A percentile compares a stretch with the other conserved stretches of the same genome.
These are phyloP conservation scores for Podargus strigoides DNA, from an alignment of 2,797 vertebrate genomes.

Conservation along the genomic window DNA sequence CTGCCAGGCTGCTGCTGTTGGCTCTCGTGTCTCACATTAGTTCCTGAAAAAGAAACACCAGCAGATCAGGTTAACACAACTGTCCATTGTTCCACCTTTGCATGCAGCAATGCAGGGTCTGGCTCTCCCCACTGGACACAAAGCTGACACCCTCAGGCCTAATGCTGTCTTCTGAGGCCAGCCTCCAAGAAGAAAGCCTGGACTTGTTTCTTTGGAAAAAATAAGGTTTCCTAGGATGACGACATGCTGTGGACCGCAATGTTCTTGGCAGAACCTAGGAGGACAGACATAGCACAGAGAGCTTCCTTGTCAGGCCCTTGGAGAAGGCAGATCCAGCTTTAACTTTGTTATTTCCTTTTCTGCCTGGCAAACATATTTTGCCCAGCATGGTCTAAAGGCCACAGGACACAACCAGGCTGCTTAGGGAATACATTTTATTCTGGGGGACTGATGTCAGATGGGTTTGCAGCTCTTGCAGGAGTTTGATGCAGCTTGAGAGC, in stretches of 20 bases:
- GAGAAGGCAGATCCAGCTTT: background rate
- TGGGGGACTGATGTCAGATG: background rate
- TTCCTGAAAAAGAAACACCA: slow-evolving; percentile 29
- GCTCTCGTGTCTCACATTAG: background rate
- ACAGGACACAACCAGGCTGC: background rate
- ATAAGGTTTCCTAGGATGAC: background rate
- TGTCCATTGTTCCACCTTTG: background rate
- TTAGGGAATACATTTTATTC: background rate
- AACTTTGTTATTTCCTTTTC: slow-evolving; percentile 20
- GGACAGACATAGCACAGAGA: background rate
- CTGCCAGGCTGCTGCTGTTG: slow-evolving; percentile 33
- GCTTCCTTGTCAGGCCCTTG: slow-evolving; percentile 8
- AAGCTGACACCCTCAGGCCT: background rate
- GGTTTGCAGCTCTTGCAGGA: background rate
- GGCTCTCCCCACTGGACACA: background rate
- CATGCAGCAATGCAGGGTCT: background rate
- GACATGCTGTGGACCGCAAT: background rate
- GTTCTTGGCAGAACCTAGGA: slow-evolving; percentile 10
- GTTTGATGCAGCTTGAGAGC: background rate
- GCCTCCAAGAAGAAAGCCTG: background rate
- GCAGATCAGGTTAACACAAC: background rate
- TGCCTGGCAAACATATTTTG: slow-evolving; percentile 1
- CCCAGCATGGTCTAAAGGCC: background rate
- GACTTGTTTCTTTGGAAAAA: background rate
- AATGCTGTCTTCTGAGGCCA: background rate